These are phyloP conservation scores for Melierax canorus DNA, from an alignment of 2,113 vertebrate species.

Conservation along the genomic window DNA sequence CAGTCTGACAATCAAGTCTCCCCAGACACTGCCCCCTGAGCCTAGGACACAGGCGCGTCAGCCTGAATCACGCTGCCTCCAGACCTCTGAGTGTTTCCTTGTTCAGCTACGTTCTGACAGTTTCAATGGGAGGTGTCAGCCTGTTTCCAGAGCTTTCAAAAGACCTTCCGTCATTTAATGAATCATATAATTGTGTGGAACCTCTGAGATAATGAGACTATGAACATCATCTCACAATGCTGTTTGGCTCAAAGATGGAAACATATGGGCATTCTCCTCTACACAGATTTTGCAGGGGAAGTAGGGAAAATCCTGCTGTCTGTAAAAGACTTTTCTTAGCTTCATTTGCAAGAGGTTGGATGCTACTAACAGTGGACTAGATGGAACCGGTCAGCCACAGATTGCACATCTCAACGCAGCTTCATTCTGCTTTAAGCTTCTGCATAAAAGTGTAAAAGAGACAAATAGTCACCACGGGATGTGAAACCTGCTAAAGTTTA, in stretches of 20 bases:
- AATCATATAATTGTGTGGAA: background rate
- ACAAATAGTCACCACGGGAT: background rate
- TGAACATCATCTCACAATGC: background rate
- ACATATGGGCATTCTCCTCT: background rate
- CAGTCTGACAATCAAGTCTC: background rate
- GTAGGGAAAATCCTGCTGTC: background rate
- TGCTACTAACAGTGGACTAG: background rate
- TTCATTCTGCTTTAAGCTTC: background rate
- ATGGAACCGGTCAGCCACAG: background rate
- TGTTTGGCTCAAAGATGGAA: background rate
- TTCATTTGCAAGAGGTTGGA: background rate
- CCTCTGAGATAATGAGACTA: background rate
- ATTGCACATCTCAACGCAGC: background rate
- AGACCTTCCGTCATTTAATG: slow-evolving; percentile 1
- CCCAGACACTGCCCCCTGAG: background rate
- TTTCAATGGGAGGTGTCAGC: background rate
- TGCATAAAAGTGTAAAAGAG: background rate
- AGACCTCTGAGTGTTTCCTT: background rate
- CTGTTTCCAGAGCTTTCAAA: background rate
- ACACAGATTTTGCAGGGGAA: background rate
- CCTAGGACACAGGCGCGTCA: background rate
- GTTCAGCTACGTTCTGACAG: background rate
- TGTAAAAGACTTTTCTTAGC: background rate
- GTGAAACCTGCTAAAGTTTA: background rate
- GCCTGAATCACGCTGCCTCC: background rate